A percentile compares a stretch with the other conserved stretches of the same genome.
Conservation (phyloP, 2,888 invertebrate species). For the Drosophila atroscutellata region DNA sequence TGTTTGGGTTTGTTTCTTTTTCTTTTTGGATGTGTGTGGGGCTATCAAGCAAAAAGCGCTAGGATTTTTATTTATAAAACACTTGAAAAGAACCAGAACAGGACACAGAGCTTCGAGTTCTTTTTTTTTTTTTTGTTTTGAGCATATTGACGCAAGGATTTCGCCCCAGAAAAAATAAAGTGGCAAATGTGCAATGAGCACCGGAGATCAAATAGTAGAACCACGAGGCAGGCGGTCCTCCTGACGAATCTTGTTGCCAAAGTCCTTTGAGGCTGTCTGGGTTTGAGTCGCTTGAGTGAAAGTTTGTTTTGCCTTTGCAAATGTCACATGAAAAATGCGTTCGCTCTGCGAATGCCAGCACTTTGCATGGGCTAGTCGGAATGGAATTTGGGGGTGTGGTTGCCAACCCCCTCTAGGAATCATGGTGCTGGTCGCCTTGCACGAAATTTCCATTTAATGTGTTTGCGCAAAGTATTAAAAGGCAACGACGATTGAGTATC, state of each 20-base stretch:
- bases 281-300: constrained; percentile 52
- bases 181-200: constrained; percentile 66
- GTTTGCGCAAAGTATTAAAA: constrained; percentile 77
- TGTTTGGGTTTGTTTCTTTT: background rate
- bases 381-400: background rate
- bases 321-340: constrained; percentile 81
- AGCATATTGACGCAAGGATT: constrained; percentile 73
- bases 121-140: constrained; percentile 43
- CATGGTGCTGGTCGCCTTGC: constrained; percentile 55
- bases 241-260: constrained; percentile 30
- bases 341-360: constrained; percentile 72
- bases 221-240: constrained; percentile 28
- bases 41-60: constrained; percentile 49
- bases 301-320: constrained; percentile 76
- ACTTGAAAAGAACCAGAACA: constrained; percentile 67
- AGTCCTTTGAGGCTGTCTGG: constrained; percentile 47
- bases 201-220: constrained; percentile 72
- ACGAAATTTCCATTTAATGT: constrained; percentile 79
- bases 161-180: constrained; percentile 43
- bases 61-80: constrained; percentile 75
- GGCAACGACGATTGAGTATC: constrained; percentile 81
- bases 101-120: constrained; percentile 43
- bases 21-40: constrained; percentile 17
- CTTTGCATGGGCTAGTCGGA: constrained; percentile 61
- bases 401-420: constrained; percentile 9